Base-by-base conservation (phyloP, 2,797 vertebrate genomes). In the Darevskia nairensis region DNA sequence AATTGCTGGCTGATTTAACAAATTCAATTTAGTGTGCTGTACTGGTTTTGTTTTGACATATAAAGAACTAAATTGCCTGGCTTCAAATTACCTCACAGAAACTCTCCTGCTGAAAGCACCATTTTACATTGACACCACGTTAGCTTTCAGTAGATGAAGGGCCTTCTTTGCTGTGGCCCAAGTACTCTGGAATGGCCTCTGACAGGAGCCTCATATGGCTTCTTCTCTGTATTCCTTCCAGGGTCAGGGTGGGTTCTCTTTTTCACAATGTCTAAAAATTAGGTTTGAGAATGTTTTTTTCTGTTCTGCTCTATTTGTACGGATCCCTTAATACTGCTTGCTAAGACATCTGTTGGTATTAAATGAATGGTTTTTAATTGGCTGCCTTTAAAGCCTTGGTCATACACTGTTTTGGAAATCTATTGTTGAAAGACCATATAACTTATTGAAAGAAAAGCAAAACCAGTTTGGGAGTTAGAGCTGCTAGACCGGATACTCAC, bases 401-500 rank as follows among this genome's bases (percentile, higher is more conserved):
- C 50, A 46, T 7, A 82, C 6, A 41, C 61, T 35, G 41, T 23
- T 69, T 72, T 74, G 29, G 32, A 84, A 27, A 32, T 55, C n/a
- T 64, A 19, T 61, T n/a, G 9, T 23, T 25, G 27, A 74, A 75
- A 25, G 17, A 8, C 2, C 17, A 39, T n/a, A 5, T 25, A 39
- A 29, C 25, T 39, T 29, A 25, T 84, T 72, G 8, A n/a, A 78
- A 78, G 17, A 77, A 39, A 74, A 80, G n/a, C 82, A 78, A 84
- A 88, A 61, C 8, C 11, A 84, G 29, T 13, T 11, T 3, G 44
- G 19, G 9, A 74, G 61, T 39, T 68, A 61, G 25, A 41, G 27
- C 11, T 39, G 8, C 4, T 76, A 32, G 27, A 69, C 27, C 25
- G 25, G 61, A 41, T 80, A 98, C 98, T 98, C 96, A 99, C 99